Conservation (phyloP, 2,113 vertebrate genomes). For the Salvelinus alpinus region DNA sequence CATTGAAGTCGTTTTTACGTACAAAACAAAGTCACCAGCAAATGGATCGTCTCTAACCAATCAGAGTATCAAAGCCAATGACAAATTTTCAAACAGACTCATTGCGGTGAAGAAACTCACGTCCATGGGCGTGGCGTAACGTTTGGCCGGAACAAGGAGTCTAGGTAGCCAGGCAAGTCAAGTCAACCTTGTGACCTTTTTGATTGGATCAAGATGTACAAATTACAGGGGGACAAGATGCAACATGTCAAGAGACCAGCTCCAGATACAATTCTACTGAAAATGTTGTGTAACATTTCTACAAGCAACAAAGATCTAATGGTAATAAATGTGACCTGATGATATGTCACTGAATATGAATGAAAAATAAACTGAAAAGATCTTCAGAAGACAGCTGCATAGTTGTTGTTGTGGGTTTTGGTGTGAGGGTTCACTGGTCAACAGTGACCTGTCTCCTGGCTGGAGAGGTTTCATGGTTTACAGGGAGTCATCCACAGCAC, state of each 20-base stretch:
- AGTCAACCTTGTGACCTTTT: background rate
- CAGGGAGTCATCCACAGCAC: constrained; percentile 9
- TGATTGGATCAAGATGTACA: constrained; percentile 13
- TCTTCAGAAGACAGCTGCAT: constrained; percentile 35
- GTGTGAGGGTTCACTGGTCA: constrained; percentile 15
- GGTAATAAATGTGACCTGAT: constrained; percentile 12
- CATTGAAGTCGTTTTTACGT: too few relatives aligned
- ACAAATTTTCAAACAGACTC: too few relatives aligned
- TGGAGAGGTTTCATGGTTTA: background rate
- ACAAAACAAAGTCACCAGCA: too few relatives aligned
- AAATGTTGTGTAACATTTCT: background rate
- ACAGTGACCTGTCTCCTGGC: constrained; percentile 13
- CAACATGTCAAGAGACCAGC: constrained; percentile 26
- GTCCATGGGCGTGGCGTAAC: too few relatives aligned
- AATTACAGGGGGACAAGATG: constrained; percentile 6
- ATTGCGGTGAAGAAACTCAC: too few relatives aligned
- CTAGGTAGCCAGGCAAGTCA: background rate
- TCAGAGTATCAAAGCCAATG: too few relatives aligned
- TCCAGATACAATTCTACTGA: constrained; percentile 46
- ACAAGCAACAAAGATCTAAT: too few relatives aligned
- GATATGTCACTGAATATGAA: constrained; percentile 9
- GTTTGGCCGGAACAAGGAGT: too few relatives aligned
- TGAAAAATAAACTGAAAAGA: constrained; percentile 25
- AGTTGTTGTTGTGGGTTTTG: constrained; percentile 27
- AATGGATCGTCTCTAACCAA: too few relatives aligned